phyloP scores from a whole-genome alignment of 2,797 vertebrate genomes.

The Pseudochaenichthys georgianus region DNA sequence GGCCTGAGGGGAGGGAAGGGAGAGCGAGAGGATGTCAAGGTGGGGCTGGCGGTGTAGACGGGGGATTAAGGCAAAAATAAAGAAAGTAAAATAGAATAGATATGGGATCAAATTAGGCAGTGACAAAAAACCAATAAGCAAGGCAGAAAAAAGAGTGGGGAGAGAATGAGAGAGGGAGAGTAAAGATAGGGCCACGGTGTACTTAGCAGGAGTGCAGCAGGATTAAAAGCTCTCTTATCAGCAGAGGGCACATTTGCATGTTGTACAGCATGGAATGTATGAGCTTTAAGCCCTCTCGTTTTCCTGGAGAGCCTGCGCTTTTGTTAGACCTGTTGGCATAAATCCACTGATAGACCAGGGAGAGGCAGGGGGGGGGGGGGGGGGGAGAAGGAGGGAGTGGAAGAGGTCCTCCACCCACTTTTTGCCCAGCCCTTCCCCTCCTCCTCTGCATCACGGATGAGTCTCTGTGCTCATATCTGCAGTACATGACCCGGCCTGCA shows the following conservation, averaged over 20 bases:
- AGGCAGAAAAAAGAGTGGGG: background rate
- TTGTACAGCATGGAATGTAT: constrained; percentile 84
- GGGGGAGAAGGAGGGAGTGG: constrained; percentile 4
- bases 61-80: constrained; percentile 21
- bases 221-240: constrained; percentile 88
- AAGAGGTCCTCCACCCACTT: background rate
- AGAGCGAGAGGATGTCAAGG: constrained; percentile 29
- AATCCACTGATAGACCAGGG: constrained; percentile 75
- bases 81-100: too few relatives aligned
- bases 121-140: constrained; percentile 30
- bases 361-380: constrained; percentile 29
- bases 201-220: constrained; percentile 77
- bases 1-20: constrained; percentile 84
- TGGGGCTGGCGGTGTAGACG: background rate
- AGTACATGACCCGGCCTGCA: constrained; percentile 38
- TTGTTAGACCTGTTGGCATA: constrained; percentile 80
- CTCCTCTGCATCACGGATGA: background rate
- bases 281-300: constrained; percentile 82
- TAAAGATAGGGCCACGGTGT: constrained; percentile 74
- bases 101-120: too few relatives aligned
- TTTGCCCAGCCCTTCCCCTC: background rate
- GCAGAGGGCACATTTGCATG: constrained; percentile 85
- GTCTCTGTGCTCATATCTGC: constrained; percentile 38
- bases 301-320: constrained; percentile 80
- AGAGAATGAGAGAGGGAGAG: constrained; percentile 51